A percentile compares a stretch with the other conserved stretches of the same genome.
Evolutionary conservation across 2,888 invertebrate genomes (phyloP).

Genomic region (Watsonalla binaria): DNA sequence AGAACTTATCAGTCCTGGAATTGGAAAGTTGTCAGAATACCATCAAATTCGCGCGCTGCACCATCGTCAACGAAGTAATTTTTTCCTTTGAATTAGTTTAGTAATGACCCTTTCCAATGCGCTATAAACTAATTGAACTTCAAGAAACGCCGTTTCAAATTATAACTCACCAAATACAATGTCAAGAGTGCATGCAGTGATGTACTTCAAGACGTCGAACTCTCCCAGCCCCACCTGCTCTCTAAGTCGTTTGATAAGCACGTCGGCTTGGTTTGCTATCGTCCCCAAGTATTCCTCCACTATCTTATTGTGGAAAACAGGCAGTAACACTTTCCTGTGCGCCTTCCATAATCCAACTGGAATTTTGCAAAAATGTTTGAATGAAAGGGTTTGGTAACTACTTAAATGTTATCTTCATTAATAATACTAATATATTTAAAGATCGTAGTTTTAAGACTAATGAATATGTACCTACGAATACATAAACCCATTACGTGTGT

Average conservation of each 20-base stretch:
- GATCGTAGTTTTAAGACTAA: no score
- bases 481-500: no score
- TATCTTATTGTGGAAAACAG: conserved; percentile 82
- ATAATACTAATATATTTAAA: no score
- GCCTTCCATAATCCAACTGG: conserved; percentile 79
- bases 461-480: no score
- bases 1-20: no score
- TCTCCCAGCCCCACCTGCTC: conserved; percentile 45
- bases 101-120: background rate
- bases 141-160: no score
- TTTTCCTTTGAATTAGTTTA: no score
- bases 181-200: conserved; percentile 80
- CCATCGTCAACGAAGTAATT: no score
- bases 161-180: conserved; percentile 78
- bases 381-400: no score
- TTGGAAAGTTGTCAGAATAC: no score
- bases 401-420: no score
- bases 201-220: conserved; percentile 74
- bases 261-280: conserved; percentile 76
- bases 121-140: background rate
- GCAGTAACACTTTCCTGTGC: conserved; percentile 80
- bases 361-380: conserved; percentile 10
- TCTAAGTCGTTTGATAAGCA: conserved; percentile 67
- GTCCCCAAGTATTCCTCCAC: conserved; percentile 80
- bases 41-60: no score